Evolutionary conservation across 2,888 invertebrate species (phyloP), one percentile per base, ranked within the genome.

Genomic region (Actias luna): DNA sequence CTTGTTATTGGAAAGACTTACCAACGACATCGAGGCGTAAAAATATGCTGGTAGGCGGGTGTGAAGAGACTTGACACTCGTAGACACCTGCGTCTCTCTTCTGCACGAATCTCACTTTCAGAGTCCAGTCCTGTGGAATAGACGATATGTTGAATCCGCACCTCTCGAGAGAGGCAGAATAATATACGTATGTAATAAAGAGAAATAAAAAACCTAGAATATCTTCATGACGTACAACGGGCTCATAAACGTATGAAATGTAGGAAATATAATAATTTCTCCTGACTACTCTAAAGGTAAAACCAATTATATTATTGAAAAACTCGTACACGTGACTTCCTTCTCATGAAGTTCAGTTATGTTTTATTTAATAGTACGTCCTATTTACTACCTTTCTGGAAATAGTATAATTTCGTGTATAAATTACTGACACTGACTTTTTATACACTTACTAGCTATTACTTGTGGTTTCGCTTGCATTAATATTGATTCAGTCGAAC

Each of bases 1-100:
- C 22, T 8, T 8, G 7, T 18, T 7, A 31, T 16, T 8, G 16
- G 35, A 59, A 58, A 1, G 55, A 94, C 97, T 95, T 93, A 98
- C 98, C 97, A 64, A 97, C 96, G 73, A 98, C 97, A 83, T 96
- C 96, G 71, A 98, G 94, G 76, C 95, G 94, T 73, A 98, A 93
- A 88, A 97, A 97, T 92, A 98, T 97, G 89, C 97, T 97, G 69
- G 96, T 96, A 74, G 97, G 97, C 68, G 98, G 98, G 93, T 98
- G 97, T 58, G 97, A 97, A 35, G 97, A 97, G 64, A 98, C 97
- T 93, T 98, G 97, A 87, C 97, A 98, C 89, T 98, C 97, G 89
- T 97, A 98, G 74, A 96, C 88, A 61, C 98, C 98, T 39, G 96
- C 97, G 83, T 98, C 98, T 73, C 97, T 94, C 75, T 95, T 94